Conservation (phyloP, 1,140 invertebrate genomes). For the Aphis craccivora region DNA sequence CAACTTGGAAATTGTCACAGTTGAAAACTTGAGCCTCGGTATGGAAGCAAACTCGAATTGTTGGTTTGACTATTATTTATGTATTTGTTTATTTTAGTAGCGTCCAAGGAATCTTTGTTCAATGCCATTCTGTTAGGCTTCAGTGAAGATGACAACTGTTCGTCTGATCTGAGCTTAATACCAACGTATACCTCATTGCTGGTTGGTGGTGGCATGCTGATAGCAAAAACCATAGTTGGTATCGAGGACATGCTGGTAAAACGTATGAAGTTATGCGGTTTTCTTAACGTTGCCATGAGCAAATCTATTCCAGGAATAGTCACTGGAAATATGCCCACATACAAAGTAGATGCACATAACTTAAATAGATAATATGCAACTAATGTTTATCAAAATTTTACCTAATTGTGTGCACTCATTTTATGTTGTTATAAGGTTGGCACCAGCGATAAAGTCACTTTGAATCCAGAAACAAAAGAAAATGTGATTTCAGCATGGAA, state of each 20-base stretch:
- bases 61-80: background rate
- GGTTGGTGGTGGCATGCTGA: background rate
- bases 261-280: slow-evolving; percentile 4
- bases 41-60: background rate
- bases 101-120: background rate
- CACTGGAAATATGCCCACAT: background rate
- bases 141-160: background rate
- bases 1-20: background rate
- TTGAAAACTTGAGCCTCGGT: too few species aligned
- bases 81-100: background rate
- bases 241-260: background rate
- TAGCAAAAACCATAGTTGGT: background rate
- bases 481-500: slow-evolving; percentile 75
- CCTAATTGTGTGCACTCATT: background rate
- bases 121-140: background rate
- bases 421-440: slow-evolving; percentile 67
- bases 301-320: background rate
- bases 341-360: background rate
- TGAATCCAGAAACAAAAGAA: slow-evolving; percentile 67
- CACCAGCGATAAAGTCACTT: slow-evolving; percentile 68
- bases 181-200: background rate
- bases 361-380: background rate
- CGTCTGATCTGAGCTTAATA: background rate
- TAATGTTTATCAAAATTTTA: background rate
- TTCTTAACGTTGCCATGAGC: background rate